Percentiles rank a stretch among this genome's conserved stretches.
Evolutionary conservation across 2,888 invertebrate genomes (phyloP).

Genomic region (Synergus itoensis): DNA sequence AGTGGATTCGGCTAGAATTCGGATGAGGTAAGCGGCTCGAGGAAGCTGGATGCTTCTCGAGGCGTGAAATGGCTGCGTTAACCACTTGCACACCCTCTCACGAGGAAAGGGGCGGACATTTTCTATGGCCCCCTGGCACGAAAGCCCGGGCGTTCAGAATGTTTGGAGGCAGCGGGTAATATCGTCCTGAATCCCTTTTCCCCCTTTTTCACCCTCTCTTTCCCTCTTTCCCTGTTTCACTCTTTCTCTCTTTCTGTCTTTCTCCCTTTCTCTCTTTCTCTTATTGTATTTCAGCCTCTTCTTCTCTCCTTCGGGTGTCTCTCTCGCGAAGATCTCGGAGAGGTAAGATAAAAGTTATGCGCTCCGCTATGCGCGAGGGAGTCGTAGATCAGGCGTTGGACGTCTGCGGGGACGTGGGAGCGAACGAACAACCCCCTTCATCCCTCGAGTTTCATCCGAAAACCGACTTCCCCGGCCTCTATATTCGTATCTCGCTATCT

Average conservation of each 20-base stretch:
- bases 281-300: slow-evolving; percentile 47
- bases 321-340: slow-evolving; percentile 50
- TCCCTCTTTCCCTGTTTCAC: slow-evolving; percentile 19
- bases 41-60: slow-evolving; percentile 72
- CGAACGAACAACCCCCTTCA: slow-evolving; percentile 55
- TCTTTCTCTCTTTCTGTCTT: slow-evolving; percentile 19
- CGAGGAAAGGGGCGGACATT: slow-evolving; percentile 61
- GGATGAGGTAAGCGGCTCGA: slow-evolving; percentile 66
- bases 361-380: slow-evolving; percentile 76
- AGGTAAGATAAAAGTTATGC: slow-evolving; percentile 75
- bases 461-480: slow-evolving; percentile 55
- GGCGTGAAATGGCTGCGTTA: slow-evolving; percentile 78
- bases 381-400: slow-evolving; percentile 76
- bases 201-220: slow-evolving; percentile 25
- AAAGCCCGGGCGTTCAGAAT: slow-evolving; percentile 50
- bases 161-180: slow-evolving; percentile 53
- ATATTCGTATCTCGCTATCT: slow-evolving; percentile 72
- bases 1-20: slow-evolving; percentile 73
- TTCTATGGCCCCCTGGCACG: slow-evolving; percentile 48
- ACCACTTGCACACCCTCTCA: slow-evolving; percentile 71
- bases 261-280: slow-evolving; percentile 37
- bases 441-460: slow-evolving; percentile 57
- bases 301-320: slow-evolving; percentile 51
- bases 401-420: slow-evolving; percentile 76
- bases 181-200: slow-evolving; percentile 43